Evolutionary conservation across 2,113 vertebrate species (phyloP).

Genomic region (Pluvialis apricaria): DNA sequence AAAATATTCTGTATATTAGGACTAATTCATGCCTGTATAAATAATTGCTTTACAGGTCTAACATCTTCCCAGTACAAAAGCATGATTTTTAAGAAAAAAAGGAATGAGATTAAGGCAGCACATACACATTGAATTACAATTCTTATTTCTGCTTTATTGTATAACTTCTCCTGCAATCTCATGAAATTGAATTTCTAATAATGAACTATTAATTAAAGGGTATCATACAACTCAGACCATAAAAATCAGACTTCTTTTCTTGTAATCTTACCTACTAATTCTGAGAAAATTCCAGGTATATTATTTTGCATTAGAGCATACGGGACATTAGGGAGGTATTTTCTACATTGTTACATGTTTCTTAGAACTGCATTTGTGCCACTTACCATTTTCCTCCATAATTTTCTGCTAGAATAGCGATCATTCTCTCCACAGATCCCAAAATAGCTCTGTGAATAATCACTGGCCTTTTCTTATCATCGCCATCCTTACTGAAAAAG

Average conservation of each 20-base stretch:
- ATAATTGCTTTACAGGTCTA: background rate
- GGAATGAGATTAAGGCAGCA: background rate
- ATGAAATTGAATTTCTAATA: background rate
- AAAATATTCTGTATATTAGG: background rate
- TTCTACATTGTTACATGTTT: background rate
- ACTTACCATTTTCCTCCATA: slow-evolving; percentile 92
- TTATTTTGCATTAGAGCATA: background rate
- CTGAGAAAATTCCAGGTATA: background rate
- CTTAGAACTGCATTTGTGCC: background rate
- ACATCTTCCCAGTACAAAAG: background rate
- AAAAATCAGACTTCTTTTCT: background rate
- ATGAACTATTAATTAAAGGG: background rate
- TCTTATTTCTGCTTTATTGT: background rate
- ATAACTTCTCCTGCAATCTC: background rate
- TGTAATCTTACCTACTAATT: background rate
- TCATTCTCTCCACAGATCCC: slow-evolving; percentile 95
- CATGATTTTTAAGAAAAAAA: background rate
- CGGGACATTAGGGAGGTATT: background rate
- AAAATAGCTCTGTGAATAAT: slow-evolving; percentile 94
- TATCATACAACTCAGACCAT: background rate
- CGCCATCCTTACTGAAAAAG: slow-evolving; percentile 84
- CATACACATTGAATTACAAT: background rate
- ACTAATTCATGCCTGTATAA: background rate
- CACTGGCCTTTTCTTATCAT: slow-evolving; percentile 87
- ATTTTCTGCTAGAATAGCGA: slow-evolving; percentile 93